Conservation (phyloP, 2,113 vertebrate species). For the Percopsis transmontana region DNA sequence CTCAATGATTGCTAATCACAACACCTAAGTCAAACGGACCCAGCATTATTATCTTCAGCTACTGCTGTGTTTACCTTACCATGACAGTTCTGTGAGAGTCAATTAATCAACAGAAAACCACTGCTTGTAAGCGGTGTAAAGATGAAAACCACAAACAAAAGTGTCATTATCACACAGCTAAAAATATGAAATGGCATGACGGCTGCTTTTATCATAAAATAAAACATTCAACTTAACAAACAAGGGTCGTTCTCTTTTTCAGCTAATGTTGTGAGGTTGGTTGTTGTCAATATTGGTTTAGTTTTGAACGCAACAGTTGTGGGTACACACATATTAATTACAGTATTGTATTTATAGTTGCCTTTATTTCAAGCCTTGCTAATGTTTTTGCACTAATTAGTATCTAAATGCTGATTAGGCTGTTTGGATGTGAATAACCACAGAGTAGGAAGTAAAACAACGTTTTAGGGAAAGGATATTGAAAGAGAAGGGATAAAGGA, state of each 20-base stretch:
- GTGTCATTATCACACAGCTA: too few relatives aligned
- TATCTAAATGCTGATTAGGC: conserved; percentile 11
- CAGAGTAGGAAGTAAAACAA: conserved; percentile 8
- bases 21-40: too few relatives aligned
- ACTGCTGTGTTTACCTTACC: too few relatives aligned
- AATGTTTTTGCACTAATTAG: conserved; percentile 16
- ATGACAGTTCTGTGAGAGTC: too few relatives aligned
- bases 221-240: background rate
- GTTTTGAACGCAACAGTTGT: background rate
- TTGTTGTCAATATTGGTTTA: conserved; percentile 1
- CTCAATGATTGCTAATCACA: too few relatives aligned
- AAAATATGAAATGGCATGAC: too few relatives aligned
- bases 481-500: conserved; percentile 3
- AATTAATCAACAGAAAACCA: too few relatives aligned
- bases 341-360: background rate
- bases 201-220: background rate
- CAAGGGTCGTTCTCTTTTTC: background rate
- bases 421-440: conserved; percentile 20
- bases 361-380: conserved; percentile 3
- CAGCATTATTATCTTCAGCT: too few relatives aligned
- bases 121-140: too few relatives aligned
- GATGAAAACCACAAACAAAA: background rate
- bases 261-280: background rate
- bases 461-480: too few relatives aligned
- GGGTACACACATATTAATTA: background rate